These are phyloP conservation scores for Anthonomus grandis DNA, from an alignment of 1,140 invertebrate genomes.

Conservation along the genomic window DNA sequence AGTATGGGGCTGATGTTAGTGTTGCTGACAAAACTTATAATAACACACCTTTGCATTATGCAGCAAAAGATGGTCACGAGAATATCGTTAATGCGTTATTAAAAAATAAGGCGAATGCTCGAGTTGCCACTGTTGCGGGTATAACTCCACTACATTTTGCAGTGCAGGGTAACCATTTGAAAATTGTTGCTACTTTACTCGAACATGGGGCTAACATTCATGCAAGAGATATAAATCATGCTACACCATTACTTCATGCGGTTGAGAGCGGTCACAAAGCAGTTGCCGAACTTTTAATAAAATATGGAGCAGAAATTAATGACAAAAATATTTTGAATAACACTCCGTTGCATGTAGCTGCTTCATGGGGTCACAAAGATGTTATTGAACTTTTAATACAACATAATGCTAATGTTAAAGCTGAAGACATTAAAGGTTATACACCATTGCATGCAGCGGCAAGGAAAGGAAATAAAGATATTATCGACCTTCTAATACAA, in stretches of 20 bases:
- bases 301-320: constrained; percentile 49
- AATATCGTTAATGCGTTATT: constrained; percentile 42
- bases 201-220: constrained; percentile 16
- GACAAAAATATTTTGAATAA: constrained; percentile 53
- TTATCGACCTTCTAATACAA: constrained; percentile 22
- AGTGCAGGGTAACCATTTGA: constrained; percentile 43
- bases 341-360: constrained; percentile 28
- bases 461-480: constrained; percentile 13
- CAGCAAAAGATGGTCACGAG: constrained; percentile 45
- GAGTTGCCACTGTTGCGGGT: constrained; percentile 1
- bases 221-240: constrained; percentile 12
- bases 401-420: constrained; percentile 33
- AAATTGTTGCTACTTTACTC: constrained; percentile 41
- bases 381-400: constrained; percentile 4
- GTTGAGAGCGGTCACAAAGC: constrained; percentile 45
- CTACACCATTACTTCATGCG: constrained; percentile 50
- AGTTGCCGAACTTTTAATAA: constrained; percentile 49
- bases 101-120: neutral
- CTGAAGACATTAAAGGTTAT: constrained; percentile 7
- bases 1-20: constrained; percentile 27
- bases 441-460: constrained; percentile 33
- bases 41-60: constrained; percentile 46
- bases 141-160: constrained; percentile 50
- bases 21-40: constrained; percentile 2
- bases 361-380: neutral